Conservation (phyloP, 2,888 invertebrate genomes). For the Scaptomyza polygonia region DNA sequence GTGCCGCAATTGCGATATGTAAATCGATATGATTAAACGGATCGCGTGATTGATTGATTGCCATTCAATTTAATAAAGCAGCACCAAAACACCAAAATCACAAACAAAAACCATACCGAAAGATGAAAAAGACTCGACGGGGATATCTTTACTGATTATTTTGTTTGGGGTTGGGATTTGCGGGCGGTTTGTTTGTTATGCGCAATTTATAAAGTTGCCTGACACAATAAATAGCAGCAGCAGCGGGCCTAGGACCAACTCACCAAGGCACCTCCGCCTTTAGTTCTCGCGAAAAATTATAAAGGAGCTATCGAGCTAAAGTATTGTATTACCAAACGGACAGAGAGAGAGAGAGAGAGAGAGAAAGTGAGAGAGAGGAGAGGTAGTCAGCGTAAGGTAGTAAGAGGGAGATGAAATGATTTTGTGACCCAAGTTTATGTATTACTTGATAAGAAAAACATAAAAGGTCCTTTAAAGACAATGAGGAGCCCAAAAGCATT, state of each 20-base stretch:
- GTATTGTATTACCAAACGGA: slow-evolving; percentile 59
- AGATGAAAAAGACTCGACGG: slow-evolving; percentile 5
- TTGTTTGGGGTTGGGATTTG: slow-evolving; percentile 42
- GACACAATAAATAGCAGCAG: slow-evolving; percentile 65
- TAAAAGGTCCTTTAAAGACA: slow-evolving; percentile 71
- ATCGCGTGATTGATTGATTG: slow-evolving; percentile 74
- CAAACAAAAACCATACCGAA: slow-evolving; percentile 4
- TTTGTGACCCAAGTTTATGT: slow-evolving; percentile 50
- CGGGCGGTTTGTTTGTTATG: slow-evolving; percentile 82
- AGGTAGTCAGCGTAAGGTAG: neutral
- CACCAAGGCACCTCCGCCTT: slow-evolving; percentile 71
- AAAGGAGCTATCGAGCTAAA: slow-evolving; percentile 61
- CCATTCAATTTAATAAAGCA: slow-evolving; percentile 52
- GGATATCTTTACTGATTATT: neutral
- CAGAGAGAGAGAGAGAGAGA: neutral
- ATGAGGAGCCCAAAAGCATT: slow-evolving; percentile 56
- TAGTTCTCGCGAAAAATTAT: slow-evolving; percentile 77
- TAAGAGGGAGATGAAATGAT: slow-evolving; percentile 11
- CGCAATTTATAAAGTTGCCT: slow-evolving; percentile 83
- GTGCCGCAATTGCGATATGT: slow-evolving; percentile 75
- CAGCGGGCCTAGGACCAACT: slow-evolving; percentile 20
- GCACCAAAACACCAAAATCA: slow-evolving; percentile 57
- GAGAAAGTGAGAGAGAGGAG: slow-evolving; percentile 1
- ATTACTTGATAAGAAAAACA: slow-evolving; percentile 72
- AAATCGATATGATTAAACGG: slow-evolving; percentile 67